Conservation (phyloP, 2,888 invertebrate species). For the Phengaris arion region DNA sequence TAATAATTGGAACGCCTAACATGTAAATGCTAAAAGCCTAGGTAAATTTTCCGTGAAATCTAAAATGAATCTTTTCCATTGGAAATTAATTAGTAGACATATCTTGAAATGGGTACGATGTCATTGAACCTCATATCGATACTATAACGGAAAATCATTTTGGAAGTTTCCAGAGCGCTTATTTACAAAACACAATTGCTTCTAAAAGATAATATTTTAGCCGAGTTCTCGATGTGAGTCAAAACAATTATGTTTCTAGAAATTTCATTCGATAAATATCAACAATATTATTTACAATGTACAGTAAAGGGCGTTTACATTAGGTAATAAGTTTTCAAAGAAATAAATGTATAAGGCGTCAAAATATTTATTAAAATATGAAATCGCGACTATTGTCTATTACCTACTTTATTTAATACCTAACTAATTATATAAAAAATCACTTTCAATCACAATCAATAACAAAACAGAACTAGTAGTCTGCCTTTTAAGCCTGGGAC, state of each 20-base stretch:
- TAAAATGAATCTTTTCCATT: conserved; percentile 26
- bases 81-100: conserved; percentile 13
- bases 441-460: no score
- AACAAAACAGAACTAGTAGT: no score
- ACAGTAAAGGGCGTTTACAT: no score
- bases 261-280: conserved; percentile 4
- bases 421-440: no score
- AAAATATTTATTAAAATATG: no score
- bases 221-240: neutral
- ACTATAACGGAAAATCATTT: conserved; percentile 53
- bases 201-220: conserved; percentile 48
- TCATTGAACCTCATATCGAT: conserved; percentile 51
- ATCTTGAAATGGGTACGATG: conserved; percentile 41
- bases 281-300: neutral
- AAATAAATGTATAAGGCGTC: no score
- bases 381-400: no score
- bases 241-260: conserved; percentile 1
- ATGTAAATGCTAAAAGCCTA: neutral
- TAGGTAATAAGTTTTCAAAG: no score
- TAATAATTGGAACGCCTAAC: neutral
- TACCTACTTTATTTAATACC: no score
- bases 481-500: no score
- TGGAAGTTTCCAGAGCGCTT: conserved; percentile 47
- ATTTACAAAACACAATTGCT: conserved; percentile 55
- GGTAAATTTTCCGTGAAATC: neutral